Evolutionary conservation across 1,140 invertebrate species (phyloP).

Genomic region (Euglossa dilemma): DNA sequence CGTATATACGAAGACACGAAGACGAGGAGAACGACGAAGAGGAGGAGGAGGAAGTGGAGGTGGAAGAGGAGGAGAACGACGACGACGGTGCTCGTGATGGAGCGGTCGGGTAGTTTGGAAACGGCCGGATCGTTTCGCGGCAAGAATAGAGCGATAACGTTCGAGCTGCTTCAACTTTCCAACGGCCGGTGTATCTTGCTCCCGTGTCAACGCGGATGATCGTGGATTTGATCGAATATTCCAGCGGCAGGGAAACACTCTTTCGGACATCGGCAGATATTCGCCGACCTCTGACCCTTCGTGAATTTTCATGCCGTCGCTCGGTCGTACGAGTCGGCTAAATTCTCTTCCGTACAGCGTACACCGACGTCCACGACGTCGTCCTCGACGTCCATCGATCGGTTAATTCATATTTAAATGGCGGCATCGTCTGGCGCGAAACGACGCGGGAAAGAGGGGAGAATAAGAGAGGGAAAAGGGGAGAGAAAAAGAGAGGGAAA

Average conservation of each 20-base stretch:
- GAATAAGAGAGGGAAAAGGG: no score
- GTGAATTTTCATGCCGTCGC: neutral
- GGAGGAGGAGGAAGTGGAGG: no score
- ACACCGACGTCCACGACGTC: neutral
- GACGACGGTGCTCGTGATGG: neutral
- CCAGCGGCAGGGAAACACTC: neutral
- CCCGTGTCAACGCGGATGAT: neutral
- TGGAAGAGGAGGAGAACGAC: no score
- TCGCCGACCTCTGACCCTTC: no score
- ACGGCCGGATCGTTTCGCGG: neutral
- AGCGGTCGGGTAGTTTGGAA: neutral
- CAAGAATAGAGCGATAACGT: neutral
- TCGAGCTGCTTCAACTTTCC: neutral
- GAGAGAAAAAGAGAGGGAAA: neutral
- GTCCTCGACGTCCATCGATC: slow-evolving; percentile 11
- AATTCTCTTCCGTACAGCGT: neutral
- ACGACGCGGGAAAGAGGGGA: neutral
- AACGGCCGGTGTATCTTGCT: neutral
- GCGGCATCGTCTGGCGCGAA: slow-evolving; percentile 19
- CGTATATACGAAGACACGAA: neutral
- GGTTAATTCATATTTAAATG: slow-evolving; percentile 52
- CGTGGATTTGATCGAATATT: neutral
- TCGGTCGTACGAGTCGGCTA: neutral
- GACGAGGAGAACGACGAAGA: neutral
- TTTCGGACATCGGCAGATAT: neutral